These are phyloP conservation scores for Scortum barcoo DNA, from an alignment of 2,113 vertebrate genomes.

Conservation along the genomic window DNA sequence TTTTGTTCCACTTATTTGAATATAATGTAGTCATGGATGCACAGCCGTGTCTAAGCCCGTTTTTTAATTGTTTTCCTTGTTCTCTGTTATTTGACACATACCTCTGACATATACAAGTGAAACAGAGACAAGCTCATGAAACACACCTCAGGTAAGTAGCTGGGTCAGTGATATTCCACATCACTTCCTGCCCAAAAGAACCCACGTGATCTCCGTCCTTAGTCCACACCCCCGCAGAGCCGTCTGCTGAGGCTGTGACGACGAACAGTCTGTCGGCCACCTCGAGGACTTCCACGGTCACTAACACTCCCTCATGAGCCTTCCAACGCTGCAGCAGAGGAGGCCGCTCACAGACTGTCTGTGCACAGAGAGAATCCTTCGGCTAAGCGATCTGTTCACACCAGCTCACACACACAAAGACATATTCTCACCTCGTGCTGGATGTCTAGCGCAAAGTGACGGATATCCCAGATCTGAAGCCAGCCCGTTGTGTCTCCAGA, in stretches of 20 bases:
- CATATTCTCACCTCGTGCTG: constrained; percentile 43
- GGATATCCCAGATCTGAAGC: constrained; percentile 79
- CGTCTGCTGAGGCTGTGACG: constrained; percentile 64
- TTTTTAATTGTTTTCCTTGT: not conserved
- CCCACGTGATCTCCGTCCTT: constrained; percentile 60
- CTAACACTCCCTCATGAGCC: constrained; percentile 52
- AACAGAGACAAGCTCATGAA: not conserved
- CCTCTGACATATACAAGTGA: not conserved
- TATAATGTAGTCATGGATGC: not conserved
- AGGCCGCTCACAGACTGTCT: constrained; percentile 48
- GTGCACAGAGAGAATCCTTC: not conserved
- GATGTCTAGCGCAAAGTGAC: constrained; percentile 53
- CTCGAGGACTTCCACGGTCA: constrained; percentile 62
- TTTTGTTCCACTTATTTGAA: not conserved
- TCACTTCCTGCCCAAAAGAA: constrained; percentile 67
- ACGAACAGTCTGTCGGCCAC: constrained; percentile 54
- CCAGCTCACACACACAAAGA: constrained; percentile 6
- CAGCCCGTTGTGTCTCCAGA: constrained; percentile 75
- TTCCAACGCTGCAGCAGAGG: constrained; percentile 70
- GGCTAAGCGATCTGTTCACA: not conserved
- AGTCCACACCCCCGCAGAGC: constrained; percentile 72
- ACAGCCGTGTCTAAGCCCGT: not conserved
- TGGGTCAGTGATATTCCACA: constrained; percentile 67
- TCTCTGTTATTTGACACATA: not conserved
- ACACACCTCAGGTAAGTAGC: constrained; percentile 55